Percentiles rank a stretch among this genome's conserved stretches.
Evolutionary conservation across 2,888 invertebrate genomes (phyloP).

Genomic region (Elegia similella): DNA sequence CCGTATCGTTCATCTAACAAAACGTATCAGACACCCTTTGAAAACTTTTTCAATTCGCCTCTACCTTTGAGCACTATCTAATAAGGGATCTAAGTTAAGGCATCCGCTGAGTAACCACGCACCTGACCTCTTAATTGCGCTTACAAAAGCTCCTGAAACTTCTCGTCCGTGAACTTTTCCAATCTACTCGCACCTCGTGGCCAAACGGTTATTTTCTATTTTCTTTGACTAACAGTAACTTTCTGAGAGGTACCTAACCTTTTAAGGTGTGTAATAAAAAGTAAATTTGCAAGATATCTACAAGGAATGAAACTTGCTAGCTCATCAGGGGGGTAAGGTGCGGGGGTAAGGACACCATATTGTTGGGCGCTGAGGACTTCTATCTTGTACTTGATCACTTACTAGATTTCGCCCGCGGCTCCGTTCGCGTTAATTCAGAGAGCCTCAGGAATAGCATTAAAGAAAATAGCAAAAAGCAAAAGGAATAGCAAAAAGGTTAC

Average conservation of each 20-base stretch:
- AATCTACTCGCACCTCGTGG: slow-evolving; percentile 20
- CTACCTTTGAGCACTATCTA: slow-evolving; percentile 11
- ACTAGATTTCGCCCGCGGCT: too few relatives aligned
- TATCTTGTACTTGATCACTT: too few relatives aligned
- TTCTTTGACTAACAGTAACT: slow-evolving; percentile 8
- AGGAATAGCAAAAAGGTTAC: too few relatives aligned
- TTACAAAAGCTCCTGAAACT: slow-evolving; percentile 11
- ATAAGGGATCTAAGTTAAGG: slow-evolving; percentile 7
- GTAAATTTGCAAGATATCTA: too few relatives aligned
- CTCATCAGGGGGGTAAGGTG: too few relatives aligned
- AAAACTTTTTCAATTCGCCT: slow-evolving; percentile 18
- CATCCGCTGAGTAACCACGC: slow-evolving; percentile 5
- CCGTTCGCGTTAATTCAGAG: too few relatives aligned
- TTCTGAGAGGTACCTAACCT: neutral
- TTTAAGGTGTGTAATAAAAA: too few relatives aligned
- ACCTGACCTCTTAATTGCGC: slow-evolving; percentile 23
- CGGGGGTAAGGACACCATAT: too few relatives aligned
- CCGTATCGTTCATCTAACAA: neutral
- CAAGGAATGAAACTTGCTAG: too few relatives aligned
- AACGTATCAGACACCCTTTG: neutral
- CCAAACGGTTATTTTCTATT: slow-evolving; percentile 6
- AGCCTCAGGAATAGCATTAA: too few relatives aligned
- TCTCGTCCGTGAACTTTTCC: slow-evolving; percentile 22
- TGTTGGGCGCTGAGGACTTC: too few relatives aligned
- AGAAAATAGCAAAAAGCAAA: too few relatives aligned